Evolutionary conservation across 2,113 vertebrate genomes (phyloP), one percentile per base, ranked within the genome.

Genomic region (Ariopsis seemanni): DNA sequence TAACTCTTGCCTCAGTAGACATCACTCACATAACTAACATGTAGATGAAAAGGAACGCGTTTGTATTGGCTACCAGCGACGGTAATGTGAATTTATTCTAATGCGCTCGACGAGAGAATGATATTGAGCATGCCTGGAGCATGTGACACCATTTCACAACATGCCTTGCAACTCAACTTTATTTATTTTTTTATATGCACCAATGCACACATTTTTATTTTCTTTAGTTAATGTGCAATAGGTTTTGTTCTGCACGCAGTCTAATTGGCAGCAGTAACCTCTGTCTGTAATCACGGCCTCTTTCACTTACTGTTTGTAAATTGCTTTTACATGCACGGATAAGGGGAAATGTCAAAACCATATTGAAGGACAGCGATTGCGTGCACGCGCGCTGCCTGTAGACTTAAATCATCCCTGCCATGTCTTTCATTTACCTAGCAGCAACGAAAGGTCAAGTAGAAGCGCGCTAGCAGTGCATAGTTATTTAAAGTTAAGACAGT

Each of bases 391-490:
- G 65, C 65, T 57, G 27, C 53, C 87, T 67, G 27, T 90, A 86
- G 72, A 82, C 86, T 88, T 91, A 92, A 93, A 93, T 95, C 92
- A 91, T 91, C 82, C 75, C 89, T 25, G 89, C 88, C 42, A 58
- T 90, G 90, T 90, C 92, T 91, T 92, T 89, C 87, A 90, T 94
- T 92, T 92, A 93, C 93, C 89, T 88, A 88, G 90, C 91, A 86
- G 91, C 87, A 88, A 91, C 87, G 58, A 95, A 95, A 95, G 94
- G 93, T 95, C 94, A 94, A 91, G 91, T 89, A 84, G 75, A 63
- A 57, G 62, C 65, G 27, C 60, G 58, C 79, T 88, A 34, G 84
- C 53, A 87, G 89, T 90, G 89, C 89, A 91, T 71, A 55, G 90
- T 55, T 90, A 90, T 92, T 92, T 92, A 92, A 93, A 90, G 87